Evolutionary conservation across 2,113 vertebrate genomes (phyloP), one percentile per base, ranked within the genome.

Genomic region (Melospiza georgiana): DNA sequence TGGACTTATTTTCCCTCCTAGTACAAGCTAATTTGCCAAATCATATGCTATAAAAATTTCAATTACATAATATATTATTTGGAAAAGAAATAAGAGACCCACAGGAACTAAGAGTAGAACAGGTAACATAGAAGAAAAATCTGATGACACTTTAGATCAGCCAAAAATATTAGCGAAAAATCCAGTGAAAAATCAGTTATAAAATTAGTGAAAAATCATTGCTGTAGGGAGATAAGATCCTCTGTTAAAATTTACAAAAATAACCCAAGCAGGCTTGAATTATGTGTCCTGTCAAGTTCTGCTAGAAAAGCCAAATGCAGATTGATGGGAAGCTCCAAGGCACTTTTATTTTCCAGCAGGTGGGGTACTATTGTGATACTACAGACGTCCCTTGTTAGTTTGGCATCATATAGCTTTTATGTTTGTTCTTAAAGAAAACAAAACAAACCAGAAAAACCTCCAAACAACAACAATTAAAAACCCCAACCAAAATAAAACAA

Each of bases 131-230:
- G 35, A 25, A 57, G 46, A 89, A 28, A 31, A 87, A 49, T 6
- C 4, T 35, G 11, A 65, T n/a, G 12, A 20, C 13, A 48, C 19
- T 46, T 69, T 63, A 41, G 71, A 35, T 84, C 20, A 57, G 8
- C 55, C 46, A 43, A 85, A 93, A 83, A 93, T 87, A 87, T 67
- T 8, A 63, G 25, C 57, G 51, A 68, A 88, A 93, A 90, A 94
- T 25, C 30, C 43, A 73, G 19, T 12, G 23, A 75, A 66, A 74
- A 80, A 46, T 74, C 31, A 55, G 22, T 55, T 63, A 44, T 7
- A 80, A 87, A 89, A 89, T 80, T 4, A 76, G 57, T 76, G 62
- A 54, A 82, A 93, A 87, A 89, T 33, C 6, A 57, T 55, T 69
- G 46, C 30, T 9, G 0, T 21, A 67, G 33, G 59, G 51, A 89